Conservation (phyloP, 2,113 vertebrate species). For the Clarias macrocephalus region DNA sequence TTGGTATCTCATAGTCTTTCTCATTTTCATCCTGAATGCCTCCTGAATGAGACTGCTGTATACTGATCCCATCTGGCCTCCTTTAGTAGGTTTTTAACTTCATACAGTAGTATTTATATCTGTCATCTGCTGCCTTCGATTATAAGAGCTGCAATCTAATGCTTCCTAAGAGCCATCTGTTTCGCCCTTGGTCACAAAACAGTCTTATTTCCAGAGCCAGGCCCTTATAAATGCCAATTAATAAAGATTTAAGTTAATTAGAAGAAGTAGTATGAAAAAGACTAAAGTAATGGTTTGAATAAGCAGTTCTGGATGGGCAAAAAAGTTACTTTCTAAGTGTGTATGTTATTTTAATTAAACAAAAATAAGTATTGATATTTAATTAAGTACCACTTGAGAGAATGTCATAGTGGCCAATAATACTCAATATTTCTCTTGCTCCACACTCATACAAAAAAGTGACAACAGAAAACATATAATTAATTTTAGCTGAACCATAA, state of each 20-base stretch:
- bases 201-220: slow-evolving; percentile 3
- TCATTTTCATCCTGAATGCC: neutral
- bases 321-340: neutral
- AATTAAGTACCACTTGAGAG: neutral
- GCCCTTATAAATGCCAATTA: neutral
- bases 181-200: slow-evolving; percentile 4
- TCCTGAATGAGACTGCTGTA: neutral
- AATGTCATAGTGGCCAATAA: neutral
- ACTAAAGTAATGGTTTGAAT: neutral
- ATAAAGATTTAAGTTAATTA: too few relatives aligned
- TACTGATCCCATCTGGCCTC: slow-evolving; percentile 7
- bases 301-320: neutral
- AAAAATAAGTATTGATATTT: neutral
- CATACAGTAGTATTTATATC: slow-evolving; percentile 48
- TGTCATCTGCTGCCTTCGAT: slow-evolving; percentile 45
- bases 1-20: neutral
- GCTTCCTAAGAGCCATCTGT: slow-evolving; percentile 40
- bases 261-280: neutral
- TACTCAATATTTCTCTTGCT: neutral
- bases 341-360: neutral
- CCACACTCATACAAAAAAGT: neutral
- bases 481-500: neutral
- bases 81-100: neutral
- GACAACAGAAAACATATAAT: neutral
- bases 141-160: slow-evolving; percentile 41